Conservation (phyloP, 2,888 invertebrate species). For the Sympetrum striolatum region DNA sequence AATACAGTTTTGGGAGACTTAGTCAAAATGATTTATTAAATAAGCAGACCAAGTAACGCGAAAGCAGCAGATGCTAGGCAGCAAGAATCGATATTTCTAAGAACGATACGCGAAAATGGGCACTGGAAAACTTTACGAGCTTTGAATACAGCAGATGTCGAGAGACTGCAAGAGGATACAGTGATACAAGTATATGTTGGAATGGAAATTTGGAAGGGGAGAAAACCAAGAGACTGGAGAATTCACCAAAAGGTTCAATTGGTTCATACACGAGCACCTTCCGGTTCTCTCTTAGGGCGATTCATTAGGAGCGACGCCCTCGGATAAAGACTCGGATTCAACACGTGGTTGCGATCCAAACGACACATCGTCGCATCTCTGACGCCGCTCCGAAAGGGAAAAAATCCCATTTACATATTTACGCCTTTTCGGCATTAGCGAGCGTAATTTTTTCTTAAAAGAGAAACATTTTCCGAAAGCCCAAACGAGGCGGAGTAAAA, state of each 20-base stretch:
- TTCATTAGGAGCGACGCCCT: not conserved
- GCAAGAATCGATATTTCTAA: too few relatives aligned
- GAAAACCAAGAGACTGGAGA: not conserved
- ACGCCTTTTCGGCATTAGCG: not conserved
- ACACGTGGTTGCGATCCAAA: not conserved
- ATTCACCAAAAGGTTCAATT: not conserved
- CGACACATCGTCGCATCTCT: slow-evolving; percentile 11
- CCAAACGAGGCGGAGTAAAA: not conserved
- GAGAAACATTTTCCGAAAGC: not conserved
- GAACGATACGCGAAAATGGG: too few relatives aligned
- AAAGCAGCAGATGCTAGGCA: too few relatives aligned
- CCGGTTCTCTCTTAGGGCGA: not conserved
- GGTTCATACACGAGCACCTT: not conserved
- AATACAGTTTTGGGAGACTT: too few relatives aligned
- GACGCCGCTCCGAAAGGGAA: not conserved
- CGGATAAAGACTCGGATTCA: not conserved
- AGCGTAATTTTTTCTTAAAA: not conserved
- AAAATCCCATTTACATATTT: not conserved
- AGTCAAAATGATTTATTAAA: too few relatives aligned
- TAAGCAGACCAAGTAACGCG: too few relatives aligned
- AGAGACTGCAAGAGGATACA: too few relatives aligned
- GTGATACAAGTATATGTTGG: too few relatives aligned
- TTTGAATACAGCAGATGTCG: too few relatives aligned
- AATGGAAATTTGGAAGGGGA: not conserved
- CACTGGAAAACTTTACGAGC: too few relatives aligned